These are phyloP conservation scores for Rhizomys pruinosus DNA, from an alignment of 2,113 vertebrate genomes.

Conservation along the genomic window DNA sequence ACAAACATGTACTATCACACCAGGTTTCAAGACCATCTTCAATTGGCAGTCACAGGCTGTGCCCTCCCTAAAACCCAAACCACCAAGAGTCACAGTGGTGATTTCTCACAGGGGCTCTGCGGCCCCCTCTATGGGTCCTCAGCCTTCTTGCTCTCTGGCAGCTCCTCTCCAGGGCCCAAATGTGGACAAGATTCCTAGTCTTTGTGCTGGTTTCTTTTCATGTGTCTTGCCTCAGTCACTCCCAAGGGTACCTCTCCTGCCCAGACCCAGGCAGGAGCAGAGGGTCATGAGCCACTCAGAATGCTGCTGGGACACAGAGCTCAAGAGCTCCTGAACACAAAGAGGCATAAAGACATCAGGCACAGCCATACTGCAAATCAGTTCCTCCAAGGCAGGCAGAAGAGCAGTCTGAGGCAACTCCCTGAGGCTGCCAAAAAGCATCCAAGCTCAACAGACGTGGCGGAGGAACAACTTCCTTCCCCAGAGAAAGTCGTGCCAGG, in stretches of 20 bases:
- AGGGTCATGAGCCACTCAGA: background rate
- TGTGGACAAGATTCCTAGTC: background rate
- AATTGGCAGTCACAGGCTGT: background rate
- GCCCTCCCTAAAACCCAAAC: background rate
- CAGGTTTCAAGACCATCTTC: background rate
- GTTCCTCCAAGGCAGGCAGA: background rate
- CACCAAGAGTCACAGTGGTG: background rate
- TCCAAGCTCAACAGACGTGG: background rate
- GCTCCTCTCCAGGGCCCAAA: background rate
- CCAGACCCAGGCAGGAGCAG: background rate
- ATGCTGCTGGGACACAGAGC: background rate
- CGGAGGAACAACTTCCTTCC: background rate
- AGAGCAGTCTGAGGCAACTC: background rate
- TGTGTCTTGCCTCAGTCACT: no score
- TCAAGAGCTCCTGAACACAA: no score
- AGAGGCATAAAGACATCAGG: background rate
- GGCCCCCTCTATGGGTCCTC: background rate
- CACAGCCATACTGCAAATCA: background rate
- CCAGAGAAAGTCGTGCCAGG: background rate
- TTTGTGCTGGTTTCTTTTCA: background rate
- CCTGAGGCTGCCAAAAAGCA: constrained; percentile 8
- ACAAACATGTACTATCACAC: background rate
- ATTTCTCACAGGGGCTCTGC: no score
- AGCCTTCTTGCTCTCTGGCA: background rate
- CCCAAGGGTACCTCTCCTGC: background rate